phyloP scores from a whole-genome alignment of 2,888 invertebrate genomes.

The Cryptocephalus moraei region DNA sequence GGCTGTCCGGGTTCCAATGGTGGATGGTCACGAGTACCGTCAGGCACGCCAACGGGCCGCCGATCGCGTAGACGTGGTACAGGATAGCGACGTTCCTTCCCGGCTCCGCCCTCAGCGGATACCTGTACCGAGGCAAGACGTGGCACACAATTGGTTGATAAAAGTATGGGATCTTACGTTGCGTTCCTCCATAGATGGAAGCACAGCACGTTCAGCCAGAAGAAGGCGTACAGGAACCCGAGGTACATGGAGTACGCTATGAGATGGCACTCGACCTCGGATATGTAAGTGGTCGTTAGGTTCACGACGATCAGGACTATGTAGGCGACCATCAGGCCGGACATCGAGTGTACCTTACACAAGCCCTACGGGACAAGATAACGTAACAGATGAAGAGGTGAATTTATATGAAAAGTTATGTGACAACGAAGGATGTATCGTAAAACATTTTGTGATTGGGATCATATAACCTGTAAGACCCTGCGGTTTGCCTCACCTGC shows the following conservation, averaged over 20 bases:
- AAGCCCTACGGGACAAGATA: constrained; percentile 45
- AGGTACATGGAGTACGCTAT: constrained; percentile 34
- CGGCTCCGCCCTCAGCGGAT: too few species aligned
- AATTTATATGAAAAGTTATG: too few species aligned
- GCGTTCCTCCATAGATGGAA: constrained; percentile 57
- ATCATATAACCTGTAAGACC: too few species aligned
- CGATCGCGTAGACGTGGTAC: constrained; percentile 53
- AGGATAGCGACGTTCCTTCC: too few species aligned
- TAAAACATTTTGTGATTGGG: too few species aligned
- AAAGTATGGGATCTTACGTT: constrained; percentile 45
- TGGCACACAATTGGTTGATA: not conserved
- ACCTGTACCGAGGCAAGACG: too few species aligned
- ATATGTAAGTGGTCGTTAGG: constrained; percentile 34
- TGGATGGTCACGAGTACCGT: constrained; percentile 44
- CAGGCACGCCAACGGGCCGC: constrained; percentile 45
- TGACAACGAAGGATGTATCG: too few species aligned
- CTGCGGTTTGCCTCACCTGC: constrained; percentile 33
- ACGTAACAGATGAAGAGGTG: too few species aligned
- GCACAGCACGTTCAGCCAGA: constrained; percentile 60
- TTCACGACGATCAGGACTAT: constrained; percentile 48
- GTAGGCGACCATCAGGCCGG: constrained; percentile 50
- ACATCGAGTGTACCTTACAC: constrained; percentile 51
- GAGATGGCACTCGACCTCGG: constrained; percentile 39
- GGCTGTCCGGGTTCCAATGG: constrained; percentile 22
- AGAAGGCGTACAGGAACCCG: constrained; percentile 58